These are phyloP conservation scores for Tadarida brasiliensis DNA, from an alignment of 2,797 vertebrate species.

Conservation along the genomic window DNA sequence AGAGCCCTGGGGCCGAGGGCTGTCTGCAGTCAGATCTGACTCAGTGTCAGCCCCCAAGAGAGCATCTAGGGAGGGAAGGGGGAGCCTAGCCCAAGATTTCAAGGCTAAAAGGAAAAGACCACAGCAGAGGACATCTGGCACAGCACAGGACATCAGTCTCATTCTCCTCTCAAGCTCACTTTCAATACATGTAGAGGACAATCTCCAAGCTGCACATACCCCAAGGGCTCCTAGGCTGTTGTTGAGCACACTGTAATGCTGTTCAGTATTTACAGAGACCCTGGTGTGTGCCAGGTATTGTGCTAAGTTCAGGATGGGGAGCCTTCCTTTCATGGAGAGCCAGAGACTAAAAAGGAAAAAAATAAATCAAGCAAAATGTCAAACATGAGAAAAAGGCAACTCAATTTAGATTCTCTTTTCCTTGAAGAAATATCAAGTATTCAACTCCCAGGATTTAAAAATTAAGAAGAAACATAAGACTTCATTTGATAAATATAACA, in stretches of 20 bases:
- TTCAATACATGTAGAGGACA: rapidly evolving
- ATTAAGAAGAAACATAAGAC: constrained; percentile 24
- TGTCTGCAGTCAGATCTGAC: neutral
- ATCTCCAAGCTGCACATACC: neutral
- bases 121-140: neutral
- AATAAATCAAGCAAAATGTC: constrained; percentile 56
- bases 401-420: constrained; percentile 46
- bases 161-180: neutral
- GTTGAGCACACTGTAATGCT: neutral
- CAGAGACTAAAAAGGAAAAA: constrained; percentile 33
- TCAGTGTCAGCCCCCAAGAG: neutral
- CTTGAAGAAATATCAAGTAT: constrained; percentile 42
- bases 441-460: constrained; percentile 25
- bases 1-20: neutral
- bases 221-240: neutral
- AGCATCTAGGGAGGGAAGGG: neutral
- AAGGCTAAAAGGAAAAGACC: neutral
- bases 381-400: neutral
- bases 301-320: neutral
- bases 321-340: constrained; percentile 20
- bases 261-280: neutral
- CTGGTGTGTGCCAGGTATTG: neutral
- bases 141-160: neutral
- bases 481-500: neutral
- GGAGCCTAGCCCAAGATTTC: neutral